Evolutionary conservation across 2,888 invertebrate genomes (phyloP).

Genomic region (Meta bourneti): DNA sequence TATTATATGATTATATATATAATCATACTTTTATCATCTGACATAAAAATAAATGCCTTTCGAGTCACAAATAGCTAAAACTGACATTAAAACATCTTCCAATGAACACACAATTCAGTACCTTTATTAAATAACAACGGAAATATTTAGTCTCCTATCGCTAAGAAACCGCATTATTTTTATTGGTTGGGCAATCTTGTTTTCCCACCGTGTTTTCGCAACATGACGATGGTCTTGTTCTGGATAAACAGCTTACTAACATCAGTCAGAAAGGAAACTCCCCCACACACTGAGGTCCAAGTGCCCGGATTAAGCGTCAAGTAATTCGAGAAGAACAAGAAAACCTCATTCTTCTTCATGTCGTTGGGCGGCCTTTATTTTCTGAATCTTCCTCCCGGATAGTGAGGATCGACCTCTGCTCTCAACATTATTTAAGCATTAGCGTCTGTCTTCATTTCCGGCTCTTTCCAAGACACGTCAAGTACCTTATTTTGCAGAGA

Average conservation of each 20-base stretch:
- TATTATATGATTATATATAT: too few species aligned
- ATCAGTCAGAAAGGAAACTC: slow-evolving; percentile 28
- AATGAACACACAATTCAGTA: too few species aligned
- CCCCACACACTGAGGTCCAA: slow-evolving; percentile 14
- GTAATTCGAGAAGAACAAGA: slow-evolving; percentile 52
- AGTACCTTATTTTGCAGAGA: not conserved
- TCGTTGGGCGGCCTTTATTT: slow-evolving; percentile 6
- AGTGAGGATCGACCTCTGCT: slow-evolving; percentile 21
- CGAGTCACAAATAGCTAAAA: too few species aligned
- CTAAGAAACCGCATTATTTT: slow-evolving; percentile 26
- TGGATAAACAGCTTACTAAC: slow-evolving; percentile 59
- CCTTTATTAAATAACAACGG: too few species aligned
- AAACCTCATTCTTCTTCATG: slow-evolving; percentile 61
- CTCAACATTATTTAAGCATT: slow-evolving; percentile 48
- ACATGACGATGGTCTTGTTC: slow-evolving; percentile 44
- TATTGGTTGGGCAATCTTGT: slow-evolving; percentile 11
- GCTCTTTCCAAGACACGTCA: not conserved
- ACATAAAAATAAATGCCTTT: too few species aligned
- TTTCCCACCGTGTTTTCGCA: slow-evolving; percentile 34
- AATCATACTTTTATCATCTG: too few species aligned
- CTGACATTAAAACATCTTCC: too few species aligned
- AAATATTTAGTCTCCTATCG: not conserved
- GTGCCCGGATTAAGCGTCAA: slow-evolving; percentile 59
- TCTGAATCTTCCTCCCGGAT: not conserved
- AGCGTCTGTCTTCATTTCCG: slow-evolving; percentile 62